Conservation (phyloP, 2,113 vertebrate genomes). For the Calyptomena viridis region DNA sequence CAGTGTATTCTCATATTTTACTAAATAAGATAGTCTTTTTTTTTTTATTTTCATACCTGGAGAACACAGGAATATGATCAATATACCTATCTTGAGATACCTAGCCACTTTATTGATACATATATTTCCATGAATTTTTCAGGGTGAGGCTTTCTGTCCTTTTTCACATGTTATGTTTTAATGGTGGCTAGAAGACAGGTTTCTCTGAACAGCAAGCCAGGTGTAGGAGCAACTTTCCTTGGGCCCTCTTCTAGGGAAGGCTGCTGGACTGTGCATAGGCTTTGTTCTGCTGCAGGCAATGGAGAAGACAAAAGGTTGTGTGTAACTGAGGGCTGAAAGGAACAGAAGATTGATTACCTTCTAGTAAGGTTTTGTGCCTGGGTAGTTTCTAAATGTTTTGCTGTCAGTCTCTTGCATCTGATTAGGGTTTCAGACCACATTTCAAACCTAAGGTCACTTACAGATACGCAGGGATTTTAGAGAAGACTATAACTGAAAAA, state of each 20-base stretch:
- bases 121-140: neutral
- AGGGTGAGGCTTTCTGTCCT: neutral
- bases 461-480: neutral
- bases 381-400: neutral
- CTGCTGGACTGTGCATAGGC: neutral
- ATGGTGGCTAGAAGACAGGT: neutral
- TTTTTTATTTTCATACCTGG: neutral
- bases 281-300: neutral
- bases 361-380: neutral
- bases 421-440: neutral
- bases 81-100: neutral
- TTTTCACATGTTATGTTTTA: neutral
- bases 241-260: neutral
- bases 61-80: neutral
- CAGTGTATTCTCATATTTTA: neutral
- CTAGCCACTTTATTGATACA: neutral
- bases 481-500: neutral
- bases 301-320: slow-evolving; percentile 32
- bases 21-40: neutral
- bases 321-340: slow-evolving; percentile 12
- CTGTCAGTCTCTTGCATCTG: neutral
- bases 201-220: neutral
- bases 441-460: neutral
- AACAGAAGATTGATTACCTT: slow-evolving; percentile 29
- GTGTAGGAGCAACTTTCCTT: neutral